Conservation (phyloP, 92 coral and sea anemone species). For the Hydrozoanthus gracilis region DNA sequence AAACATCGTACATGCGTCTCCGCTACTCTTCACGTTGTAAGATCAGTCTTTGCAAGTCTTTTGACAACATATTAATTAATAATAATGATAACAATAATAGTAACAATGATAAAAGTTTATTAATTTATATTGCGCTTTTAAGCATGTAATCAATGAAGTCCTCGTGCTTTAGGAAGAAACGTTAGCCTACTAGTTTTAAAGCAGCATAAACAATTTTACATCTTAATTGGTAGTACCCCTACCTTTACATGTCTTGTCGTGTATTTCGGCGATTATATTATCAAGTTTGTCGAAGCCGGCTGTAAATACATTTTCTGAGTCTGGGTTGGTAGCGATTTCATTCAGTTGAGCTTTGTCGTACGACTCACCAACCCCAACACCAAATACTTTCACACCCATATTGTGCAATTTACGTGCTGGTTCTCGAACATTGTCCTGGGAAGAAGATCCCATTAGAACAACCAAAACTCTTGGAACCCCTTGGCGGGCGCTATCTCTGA, state of each 20-base stretch:
- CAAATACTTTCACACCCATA: constrained; percentile 42
- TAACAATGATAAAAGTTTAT: no score
- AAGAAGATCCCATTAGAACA: constrained; percentile 32
- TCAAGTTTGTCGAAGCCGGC: constrained; percentile 20
- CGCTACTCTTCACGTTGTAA: no score
- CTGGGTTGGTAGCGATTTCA: constrained; percentile 40
- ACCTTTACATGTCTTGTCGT: constrained; percentile 35
- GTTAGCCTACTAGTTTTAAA: not conserved
- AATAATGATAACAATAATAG: no score
- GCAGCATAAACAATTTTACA: not conserved
- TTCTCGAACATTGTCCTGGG: constrained; percentile 33
- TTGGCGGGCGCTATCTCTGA: constrained; percentile 43
- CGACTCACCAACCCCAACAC: constrained; percentile 9
- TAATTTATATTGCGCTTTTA: no score
- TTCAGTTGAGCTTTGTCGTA: constrained; percentile 34
- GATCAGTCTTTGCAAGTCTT: no score
- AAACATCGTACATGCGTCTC: no score
- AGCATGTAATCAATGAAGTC: no score
- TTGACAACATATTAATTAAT: no score
- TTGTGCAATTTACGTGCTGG: constrained; percentile 39
- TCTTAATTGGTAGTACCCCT: not conserved
- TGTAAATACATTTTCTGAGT: constrained; percentile 28
- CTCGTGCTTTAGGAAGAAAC: no score
- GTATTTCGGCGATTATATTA: not conserved
- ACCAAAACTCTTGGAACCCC: constrained; percentile 30